These are phyloP conservation scores for Cyaniris semiargus DNA, from an alignment of 2,888 invertebrate genomes.

Conservation along the genomic window DNA sequence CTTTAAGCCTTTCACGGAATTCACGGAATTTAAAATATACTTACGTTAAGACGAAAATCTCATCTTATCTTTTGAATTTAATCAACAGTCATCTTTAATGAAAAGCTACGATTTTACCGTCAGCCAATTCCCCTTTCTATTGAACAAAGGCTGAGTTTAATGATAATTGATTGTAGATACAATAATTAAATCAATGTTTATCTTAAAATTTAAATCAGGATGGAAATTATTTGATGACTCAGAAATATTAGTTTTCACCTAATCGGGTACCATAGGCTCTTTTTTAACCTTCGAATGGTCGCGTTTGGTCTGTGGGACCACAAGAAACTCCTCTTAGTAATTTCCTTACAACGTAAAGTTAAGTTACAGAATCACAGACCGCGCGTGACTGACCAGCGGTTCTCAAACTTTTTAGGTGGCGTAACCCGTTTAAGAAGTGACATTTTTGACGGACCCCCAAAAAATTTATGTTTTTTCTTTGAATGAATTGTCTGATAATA, in stretches of 20 bases:
- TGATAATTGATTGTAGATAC: slow-evolving; percentile 7
- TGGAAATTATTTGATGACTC: background rate
- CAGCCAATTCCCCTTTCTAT: background rate
- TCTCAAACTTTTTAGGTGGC: too few species aligned
- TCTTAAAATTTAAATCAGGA: background rate
- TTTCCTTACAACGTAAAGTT: too few species aligned
- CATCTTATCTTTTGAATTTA: slow-evolving; percentile 29
- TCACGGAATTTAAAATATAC: background rate
- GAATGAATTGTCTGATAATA: too few species aligned
- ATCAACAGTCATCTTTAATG: slow-evolving; percentile 26
- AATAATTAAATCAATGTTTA: background rate
- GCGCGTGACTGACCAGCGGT: too few species aligned
- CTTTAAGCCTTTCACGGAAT: background rate
- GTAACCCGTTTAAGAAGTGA: too few species aligned
- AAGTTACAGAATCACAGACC: too few species aligned
- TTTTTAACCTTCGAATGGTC: background rate
- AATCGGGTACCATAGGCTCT: background rate
- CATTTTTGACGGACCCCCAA: too few species aligned
- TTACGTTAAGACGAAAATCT: slow-evolving; percentile 1
- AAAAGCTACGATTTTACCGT: slow-evolving; percentile 13
- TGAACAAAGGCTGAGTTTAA: background rate
- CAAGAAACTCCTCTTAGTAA: too few species aligned
- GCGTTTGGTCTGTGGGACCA: too few species aligned
- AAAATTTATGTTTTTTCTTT: too few species aligned
- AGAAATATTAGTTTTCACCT: background rate